These are phyloP conservation scores for Cotesia glomerata DNA, from an alignment of 1,140 invertebrate species.

Conservation along the genomic window DNA sequence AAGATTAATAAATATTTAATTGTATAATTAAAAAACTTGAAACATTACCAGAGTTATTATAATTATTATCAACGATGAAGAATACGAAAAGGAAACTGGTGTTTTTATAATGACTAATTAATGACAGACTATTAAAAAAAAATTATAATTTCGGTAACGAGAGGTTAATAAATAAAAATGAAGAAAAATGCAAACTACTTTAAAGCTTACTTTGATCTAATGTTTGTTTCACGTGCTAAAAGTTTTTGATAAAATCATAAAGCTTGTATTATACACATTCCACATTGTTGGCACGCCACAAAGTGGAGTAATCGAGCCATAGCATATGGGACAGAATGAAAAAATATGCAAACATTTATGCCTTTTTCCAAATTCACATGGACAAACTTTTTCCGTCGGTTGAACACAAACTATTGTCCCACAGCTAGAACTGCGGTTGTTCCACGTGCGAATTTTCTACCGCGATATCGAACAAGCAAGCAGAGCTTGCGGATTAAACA, in stretches of 20 bases:
- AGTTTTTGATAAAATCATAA: background rate
- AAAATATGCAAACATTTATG: background rate
- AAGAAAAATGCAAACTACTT: too few species aligned
- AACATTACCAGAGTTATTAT: too few species aligned
- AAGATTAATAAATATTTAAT: too few species aligned
- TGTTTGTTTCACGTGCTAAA: background rate
- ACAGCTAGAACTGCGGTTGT: background rate
- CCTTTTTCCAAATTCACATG: background rate
- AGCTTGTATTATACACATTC: background rate
- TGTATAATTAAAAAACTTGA: too few species aligned
- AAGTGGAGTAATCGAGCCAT: constrained; percentile 2
- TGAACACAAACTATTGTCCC: background rate
- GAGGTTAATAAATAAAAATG: too few species aligned
- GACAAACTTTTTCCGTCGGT: background rate
- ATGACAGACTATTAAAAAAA: too few species aligned
- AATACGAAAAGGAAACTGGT: too few species aligned
- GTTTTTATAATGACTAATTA: too few species aligned
- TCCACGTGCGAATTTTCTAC: background rate
- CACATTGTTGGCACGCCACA: background rate
- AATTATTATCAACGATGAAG: too few species aligned
- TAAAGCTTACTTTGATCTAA: background rate
- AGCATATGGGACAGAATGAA: background rate
- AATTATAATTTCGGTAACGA: too few species aligned
- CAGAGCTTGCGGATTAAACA: background rate
- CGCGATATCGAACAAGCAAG: background rate